Percentiles rank a stretch among this genome's conserved stretches.
Evolutionary conservation across 2,113 vertebrate species (phyloP).

Genomic region (Gnathonemus echidnorhynchus): DNA sequence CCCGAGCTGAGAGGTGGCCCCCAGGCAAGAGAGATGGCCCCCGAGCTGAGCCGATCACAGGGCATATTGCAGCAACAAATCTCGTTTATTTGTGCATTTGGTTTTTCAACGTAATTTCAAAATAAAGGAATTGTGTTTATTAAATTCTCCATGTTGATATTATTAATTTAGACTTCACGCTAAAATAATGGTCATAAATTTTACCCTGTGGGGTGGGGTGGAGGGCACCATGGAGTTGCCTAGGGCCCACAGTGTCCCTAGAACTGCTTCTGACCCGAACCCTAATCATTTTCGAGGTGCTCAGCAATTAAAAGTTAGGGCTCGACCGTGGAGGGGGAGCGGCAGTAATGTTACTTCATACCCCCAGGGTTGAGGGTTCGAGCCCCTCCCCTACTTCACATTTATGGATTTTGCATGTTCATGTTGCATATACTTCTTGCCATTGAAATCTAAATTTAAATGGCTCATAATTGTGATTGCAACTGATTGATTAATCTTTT

Average conservation of each 20-base stretch:
- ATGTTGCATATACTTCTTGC: background rate
- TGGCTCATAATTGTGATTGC: background rate
- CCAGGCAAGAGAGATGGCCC: too few species aligned
- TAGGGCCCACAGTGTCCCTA: background rate
- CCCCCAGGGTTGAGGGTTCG: background rate
- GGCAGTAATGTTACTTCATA: background rate
- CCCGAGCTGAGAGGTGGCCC: too few species aligned
- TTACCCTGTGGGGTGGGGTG: background rate
- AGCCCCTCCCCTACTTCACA: background rate
- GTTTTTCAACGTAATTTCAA: background rate
- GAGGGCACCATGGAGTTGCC: background rate
- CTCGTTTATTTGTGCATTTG: background rate
- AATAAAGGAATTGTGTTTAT: background rate
- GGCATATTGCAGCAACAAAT: background rate
- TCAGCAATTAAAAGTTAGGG: background rate
- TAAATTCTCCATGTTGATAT: background rate
- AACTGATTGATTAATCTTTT: background rate
- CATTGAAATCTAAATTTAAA: background rate
- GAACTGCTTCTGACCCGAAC: background rate
- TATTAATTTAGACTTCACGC: background rate
- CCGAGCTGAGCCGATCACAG: background rate
- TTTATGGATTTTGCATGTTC: background rate
- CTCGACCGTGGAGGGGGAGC: background rate
- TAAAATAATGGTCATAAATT: background rate
- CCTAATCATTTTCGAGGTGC: background rate